A percentile compares a stretch with the other conserved stretches of the same genome.
Conservation (phyloP, 1,140 invertebrate species). For the Anagrus nilaparvatae region DNA sequence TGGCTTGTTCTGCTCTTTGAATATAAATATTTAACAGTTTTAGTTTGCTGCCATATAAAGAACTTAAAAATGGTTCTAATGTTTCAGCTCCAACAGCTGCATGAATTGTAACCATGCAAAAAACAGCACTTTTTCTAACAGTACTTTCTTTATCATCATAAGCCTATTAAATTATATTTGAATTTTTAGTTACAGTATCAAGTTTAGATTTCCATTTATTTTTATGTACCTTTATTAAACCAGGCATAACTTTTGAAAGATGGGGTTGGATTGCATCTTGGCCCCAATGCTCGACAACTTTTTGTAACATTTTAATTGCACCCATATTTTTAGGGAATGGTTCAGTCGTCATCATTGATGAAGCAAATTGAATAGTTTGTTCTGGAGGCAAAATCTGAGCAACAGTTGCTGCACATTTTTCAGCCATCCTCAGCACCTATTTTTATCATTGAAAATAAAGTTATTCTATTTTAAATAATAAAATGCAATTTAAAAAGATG, state of each 20-base stretch:
- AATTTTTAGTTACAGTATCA: background rate
- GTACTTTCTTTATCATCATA: slow-evolving; percentile 81
- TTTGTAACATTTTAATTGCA: slow-evolving; percentile 86
- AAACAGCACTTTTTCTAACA: slow-evolving; percentile 87
- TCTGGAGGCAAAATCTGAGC: slow-evolving; percentile 62
- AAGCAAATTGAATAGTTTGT: slow-evolving; percentile 54
- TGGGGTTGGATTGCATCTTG: slow-evolving; percentile 60
- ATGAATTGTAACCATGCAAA: slow-evolving; percentile 90
- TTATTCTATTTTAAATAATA: too few species aligned
- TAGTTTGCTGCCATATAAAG: slow-evolving; percentile 75
- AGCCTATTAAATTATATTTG: too few species aligned
- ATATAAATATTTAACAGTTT: slow-evolving; percentile 67
- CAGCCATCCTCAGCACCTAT: slow-evolving; percentile 48
- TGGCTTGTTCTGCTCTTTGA: slow-evolving; percentile 48
- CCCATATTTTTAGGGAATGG: slow-evolving; percentile 79
- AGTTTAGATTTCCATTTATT: background rate
- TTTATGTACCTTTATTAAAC: slow-evolving; percentile 62
- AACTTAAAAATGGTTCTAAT: slow-evolving; percentile 66
- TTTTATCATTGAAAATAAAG: slow-evolving; percentile 5
- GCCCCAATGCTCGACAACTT: slow-evolving; percentile 64
- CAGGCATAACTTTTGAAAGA: slow-evolving; percentile 74
- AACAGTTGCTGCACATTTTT: slow-evolving; percentile 60
- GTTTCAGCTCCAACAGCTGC: slow-evolving; percentile 72
- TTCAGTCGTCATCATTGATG: slow-evolving; percentile 76
- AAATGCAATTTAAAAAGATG: too few species aligned